These are phyloP conservation scores for Bryconaethiops microstoma DNA, from an alignment of 2,797 vertebrate species.

Conservation along the genomic window DNA sequence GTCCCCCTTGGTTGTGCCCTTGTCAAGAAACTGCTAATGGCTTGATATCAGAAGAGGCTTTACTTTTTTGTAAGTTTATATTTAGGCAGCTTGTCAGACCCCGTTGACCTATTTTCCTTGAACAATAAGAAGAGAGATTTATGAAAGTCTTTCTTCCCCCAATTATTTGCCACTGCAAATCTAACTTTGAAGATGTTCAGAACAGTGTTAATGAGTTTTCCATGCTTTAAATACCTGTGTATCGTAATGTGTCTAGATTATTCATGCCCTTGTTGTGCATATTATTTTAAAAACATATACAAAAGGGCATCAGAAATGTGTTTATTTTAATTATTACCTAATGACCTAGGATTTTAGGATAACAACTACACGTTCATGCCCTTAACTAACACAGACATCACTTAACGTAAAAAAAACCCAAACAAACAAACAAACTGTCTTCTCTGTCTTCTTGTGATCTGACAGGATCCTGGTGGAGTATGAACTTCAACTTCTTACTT, in stretches of 20 bases:
- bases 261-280: not conserved
- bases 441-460: too few species aligned
- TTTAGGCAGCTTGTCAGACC: conserved; percentile 40
- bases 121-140: not conserved
- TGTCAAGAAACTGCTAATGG: conserved; percentile 33
- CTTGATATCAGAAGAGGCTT: conserved; percentile 24
- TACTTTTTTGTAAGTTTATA: conserved; percentile 25
- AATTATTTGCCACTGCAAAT: conserved; percentile 10
- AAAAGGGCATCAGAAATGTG: not conserved
- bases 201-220: not conserved
- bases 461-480: too few species aligned
- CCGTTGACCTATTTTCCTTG: conserved; percentile 17
- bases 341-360: too few species aligned
- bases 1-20: conserved; percentile 18
- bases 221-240: conserved; percentile 7
- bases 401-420: too few species aligned
- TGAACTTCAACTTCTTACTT: too few species aligned
- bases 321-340: too few species aligned
- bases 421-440: too few species aligned
- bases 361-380: too few species aligned
- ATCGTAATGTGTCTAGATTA: not conserved
- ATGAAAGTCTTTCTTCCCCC: not conserved
- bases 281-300: not conserved
- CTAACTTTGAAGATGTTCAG: conserved; percentile 19
- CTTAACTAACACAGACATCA: too few species aligned